A percentile compares a stretch with the other conserved stretches of the same genome.
phyloP scores from a whole-genome alignment of 2,888 invertebrate species.

The Mimas tiliae region DNA sequence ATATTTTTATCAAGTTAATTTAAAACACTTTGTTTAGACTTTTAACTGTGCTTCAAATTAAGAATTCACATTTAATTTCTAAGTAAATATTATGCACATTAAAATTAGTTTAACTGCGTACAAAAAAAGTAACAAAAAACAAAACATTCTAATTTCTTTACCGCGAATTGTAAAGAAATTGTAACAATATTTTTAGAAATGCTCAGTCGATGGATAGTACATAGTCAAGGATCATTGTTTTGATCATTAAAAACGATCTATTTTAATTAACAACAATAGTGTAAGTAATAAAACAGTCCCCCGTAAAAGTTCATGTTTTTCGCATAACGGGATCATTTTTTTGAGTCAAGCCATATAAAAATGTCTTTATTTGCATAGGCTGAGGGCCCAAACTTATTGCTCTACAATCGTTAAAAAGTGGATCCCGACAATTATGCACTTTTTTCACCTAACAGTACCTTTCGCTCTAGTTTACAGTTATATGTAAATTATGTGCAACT shows the following conservation, averaged over 20 bases:
- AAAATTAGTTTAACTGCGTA: background rate
- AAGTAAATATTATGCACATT: background rate
- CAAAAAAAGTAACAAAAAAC: background rate
- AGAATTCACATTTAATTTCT: too few relatives aligned
- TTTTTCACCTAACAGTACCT: conserved; percentile 53
- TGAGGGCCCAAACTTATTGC: conserved; percentile 55
- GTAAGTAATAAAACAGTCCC: conserved; percentile 29
- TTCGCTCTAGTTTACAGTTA: conserved; percentile 57
- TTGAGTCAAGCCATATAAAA: conserved; percentile 57
- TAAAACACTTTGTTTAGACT: too few relatives aligned
- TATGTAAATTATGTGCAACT: conserved; percentile 63
- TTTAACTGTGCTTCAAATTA: too few relatives aligned
- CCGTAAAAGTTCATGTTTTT: conserved; percentile 34
- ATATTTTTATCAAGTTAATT: background rate
- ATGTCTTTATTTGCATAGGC: conserved; percentile 74
- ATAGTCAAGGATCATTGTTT: background rate
- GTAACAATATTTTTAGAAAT: conserved; percentile 12
- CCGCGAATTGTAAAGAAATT: background rate
- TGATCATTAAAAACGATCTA: conserved; percentile 26
- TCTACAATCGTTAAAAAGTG: conserved; percentile 77
- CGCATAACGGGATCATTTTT: conserved; percentile 51
- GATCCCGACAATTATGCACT: conserved; percentile 67
- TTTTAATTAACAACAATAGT: conserved; percentile 33
- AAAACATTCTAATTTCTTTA: conserved; percentile 12
- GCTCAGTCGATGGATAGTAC: background rate